phyloP scores from a whole-genome alignment of 2,888 invertebrate species.

The Drepanosiphum platanoidis region DNA sequence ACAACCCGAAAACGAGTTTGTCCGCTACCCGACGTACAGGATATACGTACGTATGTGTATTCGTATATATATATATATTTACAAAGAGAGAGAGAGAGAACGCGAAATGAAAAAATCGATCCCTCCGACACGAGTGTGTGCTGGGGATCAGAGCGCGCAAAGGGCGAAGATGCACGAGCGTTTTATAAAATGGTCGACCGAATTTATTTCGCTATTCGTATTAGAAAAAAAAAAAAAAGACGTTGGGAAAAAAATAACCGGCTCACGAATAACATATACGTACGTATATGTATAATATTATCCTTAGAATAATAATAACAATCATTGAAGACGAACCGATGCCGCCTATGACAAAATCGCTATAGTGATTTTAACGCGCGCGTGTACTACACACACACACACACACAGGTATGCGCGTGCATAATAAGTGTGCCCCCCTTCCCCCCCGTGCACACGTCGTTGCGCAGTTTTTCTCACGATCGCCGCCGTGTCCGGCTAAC shows the following conservation, averaged over 20 bases:
- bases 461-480: conserved; percentile 50
- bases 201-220: not conserved
- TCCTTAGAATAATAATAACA: too few species aligned
- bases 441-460: not conserved
- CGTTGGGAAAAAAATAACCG: conserved; percentile 32
- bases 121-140: not conserved
- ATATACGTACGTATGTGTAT: too few species aligned
- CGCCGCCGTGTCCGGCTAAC: conserved; percentile 21
- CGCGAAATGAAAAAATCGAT: not conserved
- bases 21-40: not conserved
- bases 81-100: not conserved
- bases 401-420: too few species aligned
- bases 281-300: not conserved
- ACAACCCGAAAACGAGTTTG: conserved; percentile 51
- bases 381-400: too few species aligned
- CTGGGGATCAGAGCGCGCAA: too few species aligned
- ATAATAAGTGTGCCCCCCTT: not conserved
- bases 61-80: too few species aligned
- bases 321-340: conserved; percentile 27
- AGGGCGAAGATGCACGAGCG: not conserved
- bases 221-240: not conserved
- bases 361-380: not conserved
- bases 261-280: not conserved
- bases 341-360: conserved; percentile 8
- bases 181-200: conserved; percentile 42